These are phyloP conservation scores for Acanthacorydalis orientalis DNA, from an alignment of 2,888 invertebrate genomes.

Conservation along the genomic window DNA sequence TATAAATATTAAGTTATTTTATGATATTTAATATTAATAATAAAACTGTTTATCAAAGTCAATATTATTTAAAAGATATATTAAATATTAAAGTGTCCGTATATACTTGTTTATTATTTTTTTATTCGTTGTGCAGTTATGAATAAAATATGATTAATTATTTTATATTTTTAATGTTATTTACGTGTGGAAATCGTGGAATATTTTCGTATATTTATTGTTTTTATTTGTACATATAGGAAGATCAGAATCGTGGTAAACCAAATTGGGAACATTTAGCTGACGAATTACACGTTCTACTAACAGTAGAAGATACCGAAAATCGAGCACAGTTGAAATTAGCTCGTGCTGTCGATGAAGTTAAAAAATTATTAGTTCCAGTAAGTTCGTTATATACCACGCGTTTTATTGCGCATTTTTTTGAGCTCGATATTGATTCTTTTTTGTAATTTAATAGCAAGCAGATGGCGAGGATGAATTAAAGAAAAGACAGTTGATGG, in stretches of 20 bases:
- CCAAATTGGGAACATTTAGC: constrained; percentile 99
- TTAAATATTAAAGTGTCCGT: too few species aligned
- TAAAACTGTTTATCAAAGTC: too few species aligned
- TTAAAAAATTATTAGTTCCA: constrained; percentile 92
- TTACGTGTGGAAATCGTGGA: too few species aligned
- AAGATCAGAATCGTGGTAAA: constrained; percentile 97
- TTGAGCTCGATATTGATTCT: neutral
- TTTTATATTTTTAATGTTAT: too few species aligned
- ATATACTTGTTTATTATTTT: too few species aligned
- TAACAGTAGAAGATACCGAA: constrained; percentile 97
- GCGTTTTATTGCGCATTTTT: neutral
- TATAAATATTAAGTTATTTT: too few species aligned
- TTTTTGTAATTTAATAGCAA: constrained; percentile 43
- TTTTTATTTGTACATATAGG: constrained; percentile 39
- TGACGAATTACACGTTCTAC: constrained; percentile 94
- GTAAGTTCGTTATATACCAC: constrained; percentile 39
- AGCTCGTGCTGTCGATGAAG: constrained; percentile 92
- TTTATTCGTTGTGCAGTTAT: too few species aligned
- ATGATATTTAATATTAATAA: too few species aligned
- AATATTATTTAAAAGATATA: too few species aligned
- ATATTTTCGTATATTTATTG: too few species aligned
- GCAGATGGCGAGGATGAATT: constrained; percentile 99
- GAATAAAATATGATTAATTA: too few species aligned
- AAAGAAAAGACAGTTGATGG: constrained; percentile 99
- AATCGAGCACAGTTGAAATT: constrained; percentile 92